A percentile compares a stretch with the other conserved stretches of the same genome.
Conservation (phyloP, 1,140 invertebrate species). For the Episyrphus balteatus region DNA sequence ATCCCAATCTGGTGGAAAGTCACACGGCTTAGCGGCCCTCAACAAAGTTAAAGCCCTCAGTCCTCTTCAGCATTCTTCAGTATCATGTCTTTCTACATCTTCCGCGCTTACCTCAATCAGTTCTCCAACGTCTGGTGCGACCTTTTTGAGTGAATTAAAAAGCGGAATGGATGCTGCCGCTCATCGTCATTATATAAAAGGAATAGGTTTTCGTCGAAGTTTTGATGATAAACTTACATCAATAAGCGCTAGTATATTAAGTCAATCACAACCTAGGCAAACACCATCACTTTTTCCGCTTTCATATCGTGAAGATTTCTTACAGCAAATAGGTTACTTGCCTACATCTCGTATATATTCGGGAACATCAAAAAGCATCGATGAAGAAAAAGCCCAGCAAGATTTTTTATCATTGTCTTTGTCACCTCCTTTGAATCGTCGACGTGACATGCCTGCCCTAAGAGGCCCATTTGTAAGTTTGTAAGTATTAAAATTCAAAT, state of each 20-base stretch:
- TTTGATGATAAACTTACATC: constrained; percentile 33
- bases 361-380: constrained; percentile 30
- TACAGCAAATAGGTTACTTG: constrained; percentile 35
- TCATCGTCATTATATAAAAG: constrained; percentile 30
- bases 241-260: constrained; percentile 15
- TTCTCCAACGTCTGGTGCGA: constrained; percentile 6
- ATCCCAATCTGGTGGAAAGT: neutral
- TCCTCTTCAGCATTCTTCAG: constrained; percentile 5
- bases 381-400: constrained; percentile 34
- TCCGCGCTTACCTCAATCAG: constrained; percentile 1
- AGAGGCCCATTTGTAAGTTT: constrained; percentile 37
- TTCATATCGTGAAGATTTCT: constrained; percentile 32
- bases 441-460: constrained; percentile 37
- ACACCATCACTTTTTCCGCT: constrained; percentile 12
- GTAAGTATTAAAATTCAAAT: constrained; percentile 26
- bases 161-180: constrained; percentile 24
- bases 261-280: constrained; percentile 3
- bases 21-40: neutral
- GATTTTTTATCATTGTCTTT: constrained; percentile 38
- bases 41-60: constrained; percentile 3
- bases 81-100: constrained; percentile 2
- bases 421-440: constrained; percentile 38
- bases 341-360: constrained; percentile 33
- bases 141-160: constrained; percentile 21
- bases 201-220: constrained; percentile 30